Evolutionary conservation across 1,140 invertebrate species (phyloP), one percentile per base, ranked within the genome.

Genomic region (Tetragnatha versicolor): DNA sequence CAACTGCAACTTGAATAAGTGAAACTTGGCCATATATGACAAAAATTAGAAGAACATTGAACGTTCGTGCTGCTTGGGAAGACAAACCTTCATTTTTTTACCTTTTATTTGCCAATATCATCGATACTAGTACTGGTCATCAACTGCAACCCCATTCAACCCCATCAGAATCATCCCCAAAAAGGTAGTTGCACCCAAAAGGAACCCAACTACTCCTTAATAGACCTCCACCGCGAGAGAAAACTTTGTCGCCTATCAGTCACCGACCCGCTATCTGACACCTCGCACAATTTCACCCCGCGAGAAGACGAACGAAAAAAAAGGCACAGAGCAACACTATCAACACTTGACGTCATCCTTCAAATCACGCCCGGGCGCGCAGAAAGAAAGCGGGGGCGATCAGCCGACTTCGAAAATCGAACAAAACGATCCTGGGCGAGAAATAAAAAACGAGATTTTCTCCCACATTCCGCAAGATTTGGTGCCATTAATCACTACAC

Each of bases 401-500:
- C 72, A 75, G 63, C 72, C 31, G 51, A 75, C 39, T 75, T 75
- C 72, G 72, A 63, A 75, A 75, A 75, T 75, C 72, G 72, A 75
- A 75, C 55, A 31, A 61, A 75, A 75, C 60, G 55, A 63, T 63
- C 72, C 37, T 42, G 5, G 7, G 17, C 37, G 33, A 37, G 29
- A 60, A 72, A n/a, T 31, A 55, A 37, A 70, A 53, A 58, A 60
- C 17, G 53, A 45, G 35, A 25, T 53, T 53, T 42, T 47, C 22
- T 63, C 72, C 49, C 63, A 75, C 63, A 75, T 75, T 75, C 72
- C 72, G 60, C 72, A 75, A 75, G 72, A 75, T 75, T 75, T 75
- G 27, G 22, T 61, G 55, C 72, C 72, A 75, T 75, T 75, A 75
- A 75, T 75, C 72, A 63, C 58, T 63, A 75, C 72, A 75, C 61